phyloP scores from a whole-genome alignment of 92 coral and sea anemone species.

The Metridium senile region DNA sequence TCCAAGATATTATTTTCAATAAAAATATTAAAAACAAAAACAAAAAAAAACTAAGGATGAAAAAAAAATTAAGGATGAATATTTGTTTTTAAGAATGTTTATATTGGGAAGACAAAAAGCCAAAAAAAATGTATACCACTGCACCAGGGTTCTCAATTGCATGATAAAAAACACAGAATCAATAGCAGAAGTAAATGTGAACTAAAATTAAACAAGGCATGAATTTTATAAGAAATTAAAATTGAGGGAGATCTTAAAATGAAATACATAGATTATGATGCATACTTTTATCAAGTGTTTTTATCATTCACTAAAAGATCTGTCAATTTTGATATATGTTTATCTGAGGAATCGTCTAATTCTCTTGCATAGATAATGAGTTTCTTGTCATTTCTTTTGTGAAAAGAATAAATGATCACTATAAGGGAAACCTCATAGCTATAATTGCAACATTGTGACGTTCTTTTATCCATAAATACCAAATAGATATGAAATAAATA shows the following conservation, averaged over 20 bases:
- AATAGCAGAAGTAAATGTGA: not conserved
- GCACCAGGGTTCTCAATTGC: too few species aligned
- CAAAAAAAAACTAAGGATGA: too few species aligned
- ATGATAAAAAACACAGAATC: not conserved
- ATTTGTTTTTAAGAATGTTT: too few species aligned
- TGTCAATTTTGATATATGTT: not conserved
- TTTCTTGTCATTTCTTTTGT: constrained; percentile 15
- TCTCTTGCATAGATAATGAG: not conserved
- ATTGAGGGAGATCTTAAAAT: not conserved
- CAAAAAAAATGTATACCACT: too few species aligned
- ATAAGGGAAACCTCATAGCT: not conserved
- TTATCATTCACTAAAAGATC: not conserved
- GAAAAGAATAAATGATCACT: constrained; percentile 8
- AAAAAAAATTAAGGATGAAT: too few species aligned
- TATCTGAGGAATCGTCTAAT: not conserved
- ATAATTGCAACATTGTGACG: not conserved
- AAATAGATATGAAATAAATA: not conserved
- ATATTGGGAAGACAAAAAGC: too few species aligned
- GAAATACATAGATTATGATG: not conserved
- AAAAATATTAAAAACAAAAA: too few species aligned
- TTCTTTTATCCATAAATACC: not conserved
- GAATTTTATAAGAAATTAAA: too few species aligned
- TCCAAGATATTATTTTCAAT: too few species aligned
- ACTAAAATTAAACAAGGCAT: too few species aligned
- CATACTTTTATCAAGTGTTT: not conserved